A percentile compares a stretch with the other conserved stretches of the same genome.
phyloP scores from a whole-genome alignment of 1,140 invertebrate species.

The Caenorhabditis brenneri region DNA sequence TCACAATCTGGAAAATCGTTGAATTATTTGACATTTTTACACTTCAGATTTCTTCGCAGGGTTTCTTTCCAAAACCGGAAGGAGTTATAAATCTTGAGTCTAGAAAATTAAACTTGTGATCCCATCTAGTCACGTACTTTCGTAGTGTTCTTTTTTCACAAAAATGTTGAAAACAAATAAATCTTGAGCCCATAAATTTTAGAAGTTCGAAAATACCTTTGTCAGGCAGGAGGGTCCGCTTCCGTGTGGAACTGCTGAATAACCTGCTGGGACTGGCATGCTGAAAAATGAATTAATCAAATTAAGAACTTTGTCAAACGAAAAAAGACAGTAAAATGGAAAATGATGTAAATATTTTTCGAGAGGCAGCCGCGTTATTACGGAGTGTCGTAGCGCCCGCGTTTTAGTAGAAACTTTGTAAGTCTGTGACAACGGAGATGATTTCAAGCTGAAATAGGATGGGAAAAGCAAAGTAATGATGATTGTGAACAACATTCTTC shows the following conservation, averaged over 20 bases:
- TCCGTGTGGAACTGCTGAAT: slow-evolving; percentile 18
- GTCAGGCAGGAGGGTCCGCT: slow-evolving; percentile 31
- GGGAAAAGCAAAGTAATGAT: too few species aligned
- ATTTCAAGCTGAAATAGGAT: too few species aligned
- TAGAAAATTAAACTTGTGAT: too few species aligned
- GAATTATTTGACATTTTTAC: not conserved
- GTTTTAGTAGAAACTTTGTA: not conserved
- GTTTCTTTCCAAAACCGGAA: not conserved
- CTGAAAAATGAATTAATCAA: not conserved
- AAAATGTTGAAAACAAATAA: too few species aligned
- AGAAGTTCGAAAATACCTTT: slow-evolving; percentile 39
- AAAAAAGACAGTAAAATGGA: not conserved
- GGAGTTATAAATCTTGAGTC: not conserved
- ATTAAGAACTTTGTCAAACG: not conserved
- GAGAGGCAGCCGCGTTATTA: not conserved
- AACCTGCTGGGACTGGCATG: slow-evolving; percentile 40
- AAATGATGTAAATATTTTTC: slow-evolving; percentile 18
- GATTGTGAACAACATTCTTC: too few species aligned
- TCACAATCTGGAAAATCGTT: not conserved
- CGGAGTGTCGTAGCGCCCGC: not conserved
- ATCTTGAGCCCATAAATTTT: too few species aligned
- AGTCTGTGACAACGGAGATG: too few species aligned
- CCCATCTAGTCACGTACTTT: too few species aligned
- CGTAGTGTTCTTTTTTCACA: too few species aligned
- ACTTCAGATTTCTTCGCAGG: not conserved